phyloP scores from a whole-genome alignment of 2,888 invertebrate genomes.

The Leucania comma region DNA sequence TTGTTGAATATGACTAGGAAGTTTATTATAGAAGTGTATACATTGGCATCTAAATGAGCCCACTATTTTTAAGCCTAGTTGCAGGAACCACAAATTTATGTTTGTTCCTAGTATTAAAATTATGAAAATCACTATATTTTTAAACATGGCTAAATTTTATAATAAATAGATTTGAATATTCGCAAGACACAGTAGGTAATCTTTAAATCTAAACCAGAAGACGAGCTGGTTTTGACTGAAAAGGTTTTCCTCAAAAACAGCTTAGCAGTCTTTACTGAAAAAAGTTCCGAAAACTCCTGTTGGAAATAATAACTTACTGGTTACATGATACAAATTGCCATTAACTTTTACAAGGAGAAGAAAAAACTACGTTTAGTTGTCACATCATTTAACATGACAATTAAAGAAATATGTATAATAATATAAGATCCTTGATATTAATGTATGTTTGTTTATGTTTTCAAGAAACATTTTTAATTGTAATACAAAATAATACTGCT shows the following conservation, averaged over 20 bases:
- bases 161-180: too few relatives aligned
- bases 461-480: background rate
- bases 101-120: too few relatives aligned
- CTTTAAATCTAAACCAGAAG: background rate
- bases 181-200: too few relatives aligned
- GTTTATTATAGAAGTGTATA: too few relatives aligned
- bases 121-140: too few relatives aligned
- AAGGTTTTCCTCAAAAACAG: background rate
- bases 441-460: too few relatives aligned
- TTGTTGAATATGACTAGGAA: too few relatives aligned
- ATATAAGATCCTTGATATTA: too few relatives aligned
- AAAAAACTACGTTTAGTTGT: slow-evolving; percentile 45
- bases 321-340: slow-evolving; percentile 20
- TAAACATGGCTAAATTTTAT: too few relatives aligned
- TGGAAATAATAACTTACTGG: background rate
- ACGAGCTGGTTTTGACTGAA: background rate
- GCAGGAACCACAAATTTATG: too few relatives aligned
- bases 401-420: background rate
- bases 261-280: background rate
- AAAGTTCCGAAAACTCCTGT: background rate
- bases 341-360: slow-evolving; percentile 12
- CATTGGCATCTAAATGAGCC: too few relatives aligned
- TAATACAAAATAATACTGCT: background rate
- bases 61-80: too few relatives aligned
- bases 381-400: background rate